These are phyloP conservation scores for Phalacrocorax pelagicus DNA, from an alignment of 2,113 vertebrate genomes.

Conservation along the genomic window DNA sequence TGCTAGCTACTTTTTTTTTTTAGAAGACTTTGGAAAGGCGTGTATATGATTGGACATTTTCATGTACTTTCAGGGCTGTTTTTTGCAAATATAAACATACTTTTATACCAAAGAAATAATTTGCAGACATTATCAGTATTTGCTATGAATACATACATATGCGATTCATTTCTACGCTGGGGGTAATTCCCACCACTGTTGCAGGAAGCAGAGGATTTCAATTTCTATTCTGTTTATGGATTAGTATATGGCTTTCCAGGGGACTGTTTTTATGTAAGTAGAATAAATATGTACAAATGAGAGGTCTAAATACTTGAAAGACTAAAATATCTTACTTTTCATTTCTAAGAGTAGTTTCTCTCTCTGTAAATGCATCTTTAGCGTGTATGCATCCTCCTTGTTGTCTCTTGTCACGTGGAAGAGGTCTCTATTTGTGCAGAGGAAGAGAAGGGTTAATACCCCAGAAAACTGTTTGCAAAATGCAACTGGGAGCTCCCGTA, in stretches of 20 bases:
- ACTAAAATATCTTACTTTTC: background rate
- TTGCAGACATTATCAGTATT: background rate
- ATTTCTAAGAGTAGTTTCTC: background rate
- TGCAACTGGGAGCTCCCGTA: background rate
- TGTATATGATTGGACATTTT: background rate
- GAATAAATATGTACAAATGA: background rate
- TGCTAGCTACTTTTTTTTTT: too few relatives aligned
- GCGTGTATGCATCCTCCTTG: rapidly evolving
- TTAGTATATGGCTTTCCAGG: background rate
- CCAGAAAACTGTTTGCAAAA: background rate
- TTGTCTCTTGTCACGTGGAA: rapidly evolving
- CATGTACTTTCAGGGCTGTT: background rate
- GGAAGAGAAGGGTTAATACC: background rate
- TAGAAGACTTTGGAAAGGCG: background rate
- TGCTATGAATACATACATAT: background rate
- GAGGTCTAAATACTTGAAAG: background rate
- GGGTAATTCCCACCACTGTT: background rate
- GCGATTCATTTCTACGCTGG: background rate
- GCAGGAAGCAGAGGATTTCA: background rate
- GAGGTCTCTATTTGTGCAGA: background rate
- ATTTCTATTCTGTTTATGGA: background rate
- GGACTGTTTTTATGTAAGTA: background rate
- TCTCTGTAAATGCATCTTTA: background rate
- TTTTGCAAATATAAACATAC: background rate
- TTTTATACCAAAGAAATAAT: background rate